A percentile compares a stretch with the other conserved stretches of the same genome.
These are phyloP conservation scores for Aleadryas rufinucha DNA, from an alignment of 2,113 vertebrate species.

Conservation along the genomic window DNA sequence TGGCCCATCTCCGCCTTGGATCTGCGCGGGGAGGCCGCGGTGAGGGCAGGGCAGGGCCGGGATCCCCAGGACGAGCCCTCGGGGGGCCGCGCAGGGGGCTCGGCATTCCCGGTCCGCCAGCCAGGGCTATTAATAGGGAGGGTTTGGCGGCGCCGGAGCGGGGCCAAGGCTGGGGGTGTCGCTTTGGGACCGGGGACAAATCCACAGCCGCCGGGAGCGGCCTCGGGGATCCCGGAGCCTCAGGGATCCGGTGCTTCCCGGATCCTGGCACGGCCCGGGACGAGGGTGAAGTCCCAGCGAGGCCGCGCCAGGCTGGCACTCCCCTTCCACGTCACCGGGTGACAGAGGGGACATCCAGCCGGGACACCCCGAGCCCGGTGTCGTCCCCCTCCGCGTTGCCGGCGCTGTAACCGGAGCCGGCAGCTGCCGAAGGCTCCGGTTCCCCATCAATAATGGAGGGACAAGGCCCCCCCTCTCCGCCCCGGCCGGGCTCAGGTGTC, in stretches of 20 bases:
- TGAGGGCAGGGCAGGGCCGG: not conserved
- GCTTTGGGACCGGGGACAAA: accelerated
- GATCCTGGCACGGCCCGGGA: not conserved
- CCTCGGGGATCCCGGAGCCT: not conserved
- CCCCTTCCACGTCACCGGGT: not conserved
- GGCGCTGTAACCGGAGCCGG: not conserved
- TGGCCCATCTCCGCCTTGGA: constrained; percentile 97
- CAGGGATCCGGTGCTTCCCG: not conserved
- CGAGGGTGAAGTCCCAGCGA: not conserved
- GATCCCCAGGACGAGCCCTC: not conserved
- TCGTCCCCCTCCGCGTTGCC: not conserved
- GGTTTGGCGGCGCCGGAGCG: not conserved
- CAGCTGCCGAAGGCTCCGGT: constrained; percentile 27
- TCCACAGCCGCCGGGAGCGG: accelerated
- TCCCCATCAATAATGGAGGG: constrained; percentile 56
- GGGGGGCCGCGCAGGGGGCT: not conserved
- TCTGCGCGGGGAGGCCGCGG: constrained; percentile 4
- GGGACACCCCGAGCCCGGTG: not conserved
- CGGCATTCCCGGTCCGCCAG: not conserved
- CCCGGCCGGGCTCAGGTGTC: not conserved
- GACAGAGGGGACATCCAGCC: not conserved
- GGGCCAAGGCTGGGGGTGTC: not conserved
- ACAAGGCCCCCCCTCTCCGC: not conserved
- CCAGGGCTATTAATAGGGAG: constrained; percentile 55
- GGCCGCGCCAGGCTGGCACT: not conserved